These are phyloP conservation scores for Arctocebus calabarensis DNA, from an alignment of 2,797 vertebrate genomes.

Conservation along the genomic window DNA sequence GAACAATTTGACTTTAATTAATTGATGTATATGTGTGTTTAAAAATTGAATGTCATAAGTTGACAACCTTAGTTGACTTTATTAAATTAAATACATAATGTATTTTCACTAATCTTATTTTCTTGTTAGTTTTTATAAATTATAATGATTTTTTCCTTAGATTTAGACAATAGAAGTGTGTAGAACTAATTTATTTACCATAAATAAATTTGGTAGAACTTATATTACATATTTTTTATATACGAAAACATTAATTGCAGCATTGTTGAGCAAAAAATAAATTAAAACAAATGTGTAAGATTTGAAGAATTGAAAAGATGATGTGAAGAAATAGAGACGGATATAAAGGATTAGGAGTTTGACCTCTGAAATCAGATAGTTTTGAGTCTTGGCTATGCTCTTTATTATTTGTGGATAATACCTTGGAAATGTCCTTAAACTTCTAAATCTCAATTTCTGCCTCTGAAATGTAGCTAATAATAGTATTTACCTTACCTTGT, in stretches of 20 bases:
- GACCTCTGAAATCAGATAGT: background rate
- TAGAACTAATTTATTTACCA: conserved; percentile 28
- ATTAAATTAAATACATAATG: conserved; percentile 64
- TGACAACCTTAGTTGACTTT: background rate
- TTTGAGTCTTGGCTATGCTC: background rate
- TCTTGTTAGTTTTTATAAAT: conserved; percentile 78
- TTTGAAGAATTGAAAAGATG: background rate
- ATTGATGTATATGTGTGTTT: conserved; percentile 56
- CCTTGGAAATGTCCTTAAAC: background rate
- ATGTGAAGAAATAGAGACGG: background rate
- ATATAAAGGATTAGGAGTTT: background rate
- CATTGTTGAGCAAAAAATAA: background rate
- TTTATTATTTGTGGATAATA: background rate
- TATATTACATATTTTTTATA: background rate
- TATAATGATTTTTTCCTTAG: conserved; percentile 74
- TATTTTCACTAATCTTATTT: conserved; percentile 68
- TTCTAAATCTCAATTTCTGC: conserved; percentile 6
- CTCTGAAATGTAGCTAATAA: background rate
- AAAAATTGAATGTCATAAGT: conserved; percentile 47
- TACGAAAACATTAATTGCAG: background rate
- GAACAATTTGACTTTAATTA: background rate
- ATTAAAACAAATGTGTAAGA: conserved; percentile 1
- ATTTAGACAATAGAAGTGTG: conserved; percentile 71
- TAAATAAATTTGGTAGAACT: background rate
- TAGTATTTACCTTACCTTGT: background rate